Base-by-base conservation (phyloP, 2,797 vertebrate species). In the Acomys russatus region DNA sequence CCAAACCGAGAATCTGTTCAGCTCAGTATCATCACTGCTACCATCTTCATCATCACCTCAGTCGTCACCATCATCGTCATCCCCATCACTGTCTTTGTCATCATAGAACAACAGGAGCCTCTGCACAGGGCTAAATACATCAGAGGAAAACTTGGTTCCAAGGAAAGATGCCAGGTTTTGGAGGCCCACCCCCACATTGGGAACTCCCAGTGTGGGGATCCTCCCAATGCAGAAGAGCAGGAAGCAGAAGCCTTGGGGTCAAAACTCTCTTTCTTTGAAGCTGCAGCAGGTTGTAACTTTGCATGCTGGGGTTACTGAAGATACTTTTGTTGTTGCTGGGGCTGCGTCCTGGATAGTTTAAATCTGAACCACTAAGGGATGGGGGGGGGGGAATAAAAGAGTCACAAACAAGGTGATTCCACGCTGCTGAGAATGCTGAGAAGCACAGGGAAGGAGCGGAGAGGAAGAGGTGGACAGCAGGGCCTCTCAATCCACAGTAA, bases 251-350 rank as follows among this genome's bases (percentile, higher is more conserved):
- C 30, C 38, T 84, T 15, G 44, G 54, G 15, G 56, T 90, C 61
- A 83, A 38, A 89, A 83, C 90, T 64, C 59, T 87, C 94, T 87
- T 76, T 30, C 83, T 90, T 56, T 64, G 56, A 70, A 61, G 88
- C 54, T 71, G 35, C 71, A 66, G 76, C 71, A 44, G 20, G 82
- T 96, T 92, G n/a, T 9, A 64, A 23, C 10, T 73, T 90, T 82
- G 35, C 80, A 56, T 23, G 4, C 91, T 94, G 86, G 78, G 82
- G 94, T 90, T 90, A 86, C 15, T 63, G 35, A 78, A 44, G 20
- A 30, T 15, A 28, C 78, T 89, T 74, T 28, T 89, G 49, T 70
- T 68, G 73, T 74, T 93, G 38, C 71, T 88, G 59, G 51, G 38
- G 25, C 38, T 88, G n/a, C 22, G 68, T 17, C 23, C 17, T 64